These are phyloP conservation scores for Nanorana parkeri DNA, from an alignment of 2,113 vertebrate genomes.

Conservation along the genomic window DNA sequence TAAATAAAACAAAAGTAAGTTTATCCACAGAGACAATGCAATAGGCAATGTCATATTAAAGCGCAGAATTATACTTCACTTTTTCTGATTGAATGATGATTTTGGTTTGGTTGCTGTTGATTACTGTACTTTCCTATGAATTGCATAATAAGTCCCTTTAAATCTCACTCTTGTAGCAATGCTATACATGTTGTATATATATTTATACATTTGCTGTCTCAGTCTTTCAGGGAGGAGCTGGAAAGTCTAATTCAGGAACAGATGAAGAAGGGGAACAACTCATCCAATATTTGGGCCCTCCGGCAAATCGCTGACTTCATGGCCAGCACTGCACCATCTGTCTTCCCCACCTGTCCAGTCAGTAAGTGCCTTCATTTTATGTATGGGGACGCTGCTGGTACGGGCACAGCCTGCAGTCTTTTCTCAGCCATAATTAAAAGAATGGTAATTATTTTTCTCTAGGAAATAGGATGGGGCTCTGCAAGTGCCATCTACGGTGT, in stretches of 20 bases:
- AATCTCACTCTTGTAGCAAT: too few species aligned
- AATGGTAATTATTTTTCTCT: too few species aligned
- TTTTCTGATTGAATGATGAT: not conserved
- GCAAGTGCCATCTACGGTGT: too few species aligned
- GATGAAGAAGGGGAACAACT: constrained; percentile 97
- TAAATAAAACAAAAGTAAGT: too few species aligned
- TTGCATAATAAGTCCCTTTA: too few species aligned
- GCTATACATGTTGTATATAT: not conserved
- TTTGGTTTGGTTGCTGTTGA: too few species aligned
- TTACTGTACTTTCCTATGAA: too few species aligned
- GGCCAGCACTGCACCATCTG: constrained; percentile 85
- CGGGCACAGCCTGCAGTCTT: not conserved
- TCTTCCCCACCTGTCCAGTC: constrained; percentile 87
- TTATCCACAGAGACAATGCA: too few species aligned
- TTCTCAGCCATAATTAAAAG: too few species aligned
- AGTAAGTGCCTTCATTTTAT: constrained; percentile 72
- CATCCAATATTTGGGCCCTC: constrained; percentile 93
- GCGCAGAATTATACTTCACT: not conserved
- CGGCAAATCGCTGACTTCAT: constrained; percentile 96
- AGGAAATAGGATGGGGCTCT: too few species aligned
- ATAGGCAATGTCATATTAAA: too few species aligned
- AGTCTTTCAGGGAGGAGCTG: constrained; percentile 98
- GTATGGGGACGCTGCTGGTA: not conserved
- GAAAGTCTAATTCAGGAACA: constrained; percentile 97
- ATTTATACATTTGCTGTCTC: not conserved